Evolutionary conservation across 1,140 invertebrate species (phyloP).

Genomic region (Anastrepha obliqua): DNA sequence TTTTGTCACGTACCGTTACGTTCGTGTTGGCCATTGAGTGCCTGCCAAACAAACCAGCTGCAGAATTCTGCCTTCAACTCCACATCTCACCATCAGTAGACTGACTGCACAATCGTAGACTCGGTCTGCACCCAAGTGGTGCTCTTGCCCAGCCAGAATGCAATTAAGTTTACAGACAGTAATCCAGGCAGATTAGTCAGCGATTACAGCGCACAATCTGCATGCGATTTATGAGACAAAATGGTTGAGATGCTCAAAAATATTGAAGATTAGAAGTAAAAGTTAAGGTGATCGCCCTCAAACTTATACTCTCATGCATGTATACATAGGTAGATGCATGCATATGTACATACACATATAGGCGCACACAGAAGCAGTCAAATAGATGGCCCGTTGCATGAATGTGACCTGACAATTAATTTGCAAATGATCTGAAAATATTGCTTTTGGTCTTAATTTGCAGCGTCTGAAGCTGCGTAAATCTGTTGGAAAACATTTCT

Average conservation of each 20-base stretch:
- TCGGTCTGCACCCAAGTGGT: not conserved
- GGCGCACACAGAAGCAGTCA: not conserved
- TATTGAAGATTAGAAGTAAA: constrained; percentile 14
- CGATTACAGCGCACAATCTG: constrained; percentile 41
- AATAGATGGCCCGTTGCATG: not conserved
- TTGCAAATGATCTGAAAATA: constrained; percentile 28
- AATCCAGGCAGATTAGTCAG: constrained; percentile 36
- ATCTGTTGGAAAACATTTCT: not conserved
- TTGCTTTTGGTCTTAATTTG: constrained; percentile 38
- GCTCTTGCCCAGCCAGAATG: constrained; percentile 15
- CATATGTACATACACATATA: not conserved
- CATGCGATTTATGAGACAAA: constrained; percentile 40
- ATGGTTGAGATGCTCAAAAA: constrained; percentile 24
- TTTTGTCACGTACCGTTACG: constrained; percentile 32
- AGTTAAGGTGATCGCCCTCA: not conserved
- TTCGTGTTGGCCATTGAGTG: not conserved
- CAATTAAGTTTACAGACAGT: constrained; percentile 46
- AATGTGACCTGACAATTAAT: not conserved
- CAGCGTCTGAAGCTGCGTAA: constrained; percentile 4
- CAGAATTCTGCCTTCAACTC: not conserved
- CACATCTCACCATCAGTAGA: no score
- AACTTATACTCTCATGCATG: not conserved
- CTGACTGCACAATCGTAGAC: no score
- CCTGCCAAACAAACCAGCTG: not conserved
- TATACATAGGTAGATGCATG: no score